These are phyloP conservation scores for Cecropterus lyciades DNA, from an alignment of 1,140 invertebrate species.

Conservation along the genomic window DNA sequence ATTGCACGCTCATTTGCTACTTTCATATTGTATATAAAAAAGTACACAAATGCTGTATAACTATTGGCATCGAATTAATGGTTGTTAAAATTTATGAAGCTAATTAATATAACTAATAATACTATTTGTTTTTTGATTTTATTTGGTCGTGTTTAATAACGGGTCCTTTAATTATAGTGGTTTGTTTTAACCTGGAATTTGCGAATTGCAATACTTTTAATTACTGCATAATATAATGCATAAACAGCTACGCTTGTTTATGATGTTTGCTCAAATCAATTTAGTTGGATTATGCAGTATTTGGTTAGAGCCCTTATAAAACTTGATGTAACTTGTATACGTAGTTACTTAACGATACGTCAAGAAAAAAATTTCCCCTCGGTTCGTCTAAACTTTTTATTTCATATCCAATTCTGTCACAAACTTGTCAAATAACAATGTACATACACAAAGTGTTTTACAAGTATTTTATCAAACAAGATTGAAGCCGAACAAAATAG, in stretches of 20 bases:
- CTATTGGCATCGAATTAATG: slow-evolving; percentile 55
- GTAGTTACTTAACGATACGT: too few relatives aligned
- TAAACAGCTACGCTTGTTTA: not conserved
- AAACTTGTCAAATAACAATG: not conserved
- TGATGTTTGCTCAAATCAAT: not conserved
- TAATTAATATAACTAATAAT: slow-evolving; percentile 24
- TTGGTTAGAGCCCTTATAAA: not conserved
- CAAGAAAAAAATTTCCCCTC: too few relatives aligned
- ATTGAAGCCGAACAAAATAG: slow-evolving; percentile 16
- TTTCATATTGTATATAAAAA: too few relatives aligned
- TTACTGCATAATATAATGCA: slow-evolving; percentile 5
- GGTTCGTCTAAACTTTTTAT: too few relatives aligned
- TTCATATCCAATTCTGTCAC: not conserved
- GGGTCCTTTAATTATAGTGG: slow-evolving; percentile 11
- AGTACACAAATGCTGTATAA: slow-evolving; percentile 55
- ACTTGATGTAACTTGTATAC: too few relatives aligned
- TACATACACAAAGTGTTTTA: not conserved
- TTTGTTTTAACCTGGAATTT: slow-evolving; percentile 1
- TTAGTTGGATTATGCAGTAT: not conserved
- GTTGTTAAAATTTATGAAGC: slow-evolving; percentile 45
- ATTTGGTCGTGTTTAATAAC: slow-evolving; percentile 19
- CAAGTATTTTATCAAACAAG: slow-evolving; percentile 27
- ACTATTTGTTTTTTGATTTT: slow-evolving; percentile 37
- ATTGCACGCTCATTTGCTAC: too few relatives aligned
- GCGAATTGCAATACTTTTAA: slow-evolving; percentile 15